Percentiles rank a stretch among this genome's conserved stretches.
These are phyloP conservation scores for Cydia pomonella DNA, from an alignment of 1,140 invertebrate species.

Conservation along the genomic window DNA sequence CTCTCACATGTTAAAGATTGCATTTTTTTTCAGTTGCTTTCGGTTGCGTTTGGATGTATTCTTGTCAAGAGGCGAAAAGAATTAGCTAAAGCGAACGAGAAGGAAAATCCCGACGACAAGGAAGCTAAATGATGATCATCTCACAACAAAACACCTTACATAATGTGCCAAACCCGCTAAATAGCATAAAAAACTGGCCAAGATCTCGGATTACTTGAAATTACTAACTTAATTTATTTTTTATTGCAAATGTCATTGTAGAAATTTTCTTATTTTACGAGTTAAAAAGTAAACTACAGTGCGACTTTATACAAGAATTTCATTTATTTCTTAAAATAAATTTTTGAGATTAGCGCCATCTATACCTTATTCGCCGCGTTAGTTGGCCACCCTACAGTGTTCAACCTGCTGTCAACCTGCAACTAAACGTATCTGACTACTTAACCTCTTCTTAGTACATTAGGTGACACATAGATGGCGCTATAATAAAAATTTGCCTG, in stretches of 20 bases:
- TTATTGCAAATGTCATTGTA: slow-evolving; percentile 43
- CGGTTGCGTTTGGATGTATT: not conserved
- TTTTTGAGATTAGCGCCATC: not conserved
- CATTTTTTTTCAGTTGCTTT: not conserved
- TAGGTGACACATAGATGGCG: not conserved
- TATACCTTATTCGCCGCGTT: not conserved
- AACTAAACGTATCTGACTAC: not conserved
- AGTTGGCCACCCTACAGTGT: not conserved
- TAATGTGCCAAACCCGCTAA: not conserved
- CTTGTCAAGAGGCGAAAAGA: not conserved
- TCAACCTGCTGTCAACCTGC: not conserved
- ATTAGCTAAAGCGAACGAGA: not conserved
- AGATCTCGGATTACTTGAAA: slow-evolving; percentile 3
- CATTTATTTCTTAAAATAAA: slow-evolving; percentile 23
- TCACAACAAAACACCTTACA: not conserved
- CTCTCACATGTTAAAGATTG: not conserved
- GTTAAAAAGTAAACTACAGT: slow-evolving; percentile 44
- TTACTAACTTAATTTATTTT: slow-evolving; percentile 24
- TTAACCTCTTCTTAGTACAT: not conserved
- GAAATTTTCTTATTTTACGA: slow-evolving; percentile 41
- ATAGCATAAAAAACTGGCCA: slow-evolving; percentile 3
- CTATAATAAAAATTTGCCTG: not conserved
- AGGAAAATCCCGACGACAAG: not conserved
- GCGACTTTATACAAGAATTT: slow-evolving; percentile 36
- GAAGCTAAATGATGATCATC: not conserved